phyloP scores from a whole-genome alignment of 2,113 vertebrate genomes.

The Zosterops hypoxanthus region DNA sequence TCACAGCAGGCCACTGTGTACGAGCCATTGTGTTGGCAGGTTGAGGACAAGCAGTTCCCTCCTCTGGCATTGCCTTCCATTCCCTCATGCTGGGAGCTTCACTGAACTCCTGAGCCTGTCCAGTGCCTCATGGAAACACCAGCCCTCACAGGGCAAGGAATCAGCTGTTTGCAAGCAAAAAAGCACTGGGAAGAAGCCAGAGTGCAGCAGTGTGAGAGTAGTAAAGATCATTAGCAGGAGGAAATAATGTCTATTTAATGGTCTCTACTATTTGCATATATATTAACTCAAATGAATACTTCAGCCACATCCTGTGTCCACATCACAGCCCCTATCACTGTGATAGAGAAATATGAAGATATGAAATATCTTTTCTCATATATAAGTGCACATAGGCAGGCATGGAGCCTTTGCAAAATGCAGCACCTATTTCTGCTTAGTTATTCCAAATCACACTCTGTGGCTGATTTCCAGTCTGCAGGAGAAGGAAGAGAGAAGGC shows the following conservation, averaged over 20 bases:
- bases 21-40: background rate
- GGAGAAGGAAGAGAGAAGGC: background rate
- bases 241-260: constrained; percentile 24
- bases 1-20: background rate
- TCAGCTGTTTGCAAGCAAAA: background rate
- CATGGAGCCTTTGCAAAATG: background rate
- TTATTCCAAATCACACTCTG: constrained; percentile 14
- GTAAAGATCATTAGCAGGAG: background rate
- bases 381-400: background rate
- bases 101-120: background rate
- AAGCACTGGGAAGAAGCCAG: background rate
- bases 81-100: background rate
- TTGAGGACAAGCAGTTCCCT: background rate
- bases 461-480: constrained; percentile 26
- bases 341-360: background rate
- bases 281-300: background rate
- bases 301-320: background rate
- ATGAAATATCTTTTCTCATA: background rate
- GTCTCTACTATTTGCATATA: constrained; percentile 10
- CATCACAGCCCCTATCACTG: background rate
- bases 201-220: background rate
- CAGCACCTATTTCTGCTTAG: background rate
- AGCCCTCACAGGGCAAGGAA: accelerated
- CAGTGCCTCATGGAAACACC: background rate
- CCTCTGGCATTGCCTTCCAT: background rate